Evolutionary conservation across 2,797 vertebrate species (phyloP), one percentile per base, ranked within the genome.

Genomic region (Brachyalestes nurse): DNA sequence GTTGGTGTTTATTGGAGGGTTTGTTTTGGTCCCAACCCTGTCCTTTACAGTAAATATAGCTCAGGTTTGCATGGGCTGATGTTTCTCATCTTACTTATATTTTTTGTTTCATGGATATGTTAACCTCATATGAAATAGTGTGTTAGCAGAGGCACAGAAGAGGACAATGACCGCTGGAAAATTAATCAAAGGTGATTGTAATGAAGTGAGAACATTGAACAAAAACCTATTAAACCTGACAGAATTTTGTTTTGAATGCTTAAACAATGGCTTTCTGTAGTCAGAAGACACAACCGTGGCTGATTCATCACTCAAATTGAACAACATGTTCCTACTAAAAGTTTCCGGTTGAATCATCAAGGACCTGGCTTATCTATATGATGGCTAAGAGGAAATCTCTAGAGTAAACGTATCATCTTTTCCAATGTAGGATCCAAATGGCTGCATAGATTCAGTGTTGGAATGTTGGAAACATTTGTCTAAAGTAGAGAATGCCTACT

Each of bases 231-330:
- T 4, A 34, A 4, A 34, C 5, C 34, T 45, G 19, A 28, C 16
- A 53, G 61, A 61, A 45, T 38, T 60, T 19, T 16, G 60, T 34
- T 34, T 34, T 25, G 53, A 73, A n/a, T 47, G 25, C 14, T 42
- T 25, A 42, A 17, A 25, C 0, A 42, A 42, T 65, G n/a, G 14
- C n/a, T 67, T 66, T 61, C 12, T 62, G 5, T 2, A 12, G 23
- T 42, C 69, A 79, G 64, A 65, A 55, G 28, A 19, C 38, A 4
- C 8, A 60, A 60, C 57, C n/a, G 45, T 40, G 58, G 67, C 40
- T 60, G 53, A 49, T 10, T 40, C 23, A 69, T 2, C 45, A 42
- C 42, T 8, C 42, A 9, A n/a, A 21, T 9, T 57, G 55, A n/a
- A 16, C 14, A 55, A n/a, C 55, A 57, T 57, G 21, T 57, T 10